A percentile compares a stretch with the other conserved stretches of the same genome.
Conservation (phyloP, 2,797 vertebrate genomes). For the Kryptolebias ocellatus region DNA sequence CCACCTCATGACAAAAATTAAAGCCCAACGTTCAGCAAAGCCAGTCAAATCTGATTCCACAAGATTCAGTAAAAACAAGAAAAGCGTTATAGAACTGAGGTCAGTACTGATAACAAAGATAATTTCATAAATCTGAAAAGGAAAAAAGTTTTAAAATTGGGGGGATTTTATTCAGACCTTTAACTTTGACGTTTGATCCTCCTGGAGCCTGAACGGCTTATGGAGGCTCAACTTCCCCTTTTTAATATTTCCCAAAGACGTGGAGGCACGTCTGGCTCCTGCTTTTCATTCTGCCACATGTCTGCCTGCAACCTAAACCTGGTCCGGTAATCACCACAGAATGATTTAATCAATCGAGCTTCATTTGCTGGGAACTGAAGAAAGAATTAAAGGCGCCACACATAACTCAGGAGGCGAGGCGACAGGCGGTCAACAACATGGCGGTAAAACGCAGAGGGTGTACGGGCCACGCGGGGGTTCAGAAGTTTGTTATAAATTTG, state of each 20-base stretch:
- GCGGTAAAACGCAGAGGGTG: constrained; percentile 28
- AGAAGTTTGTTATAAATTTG: constrained; percentile 5
- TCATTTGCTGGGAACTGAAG: neutral
- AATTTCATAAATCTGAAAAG: constrained; percentile 19
- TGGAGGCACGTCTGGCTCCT: constrained; percentile 13
- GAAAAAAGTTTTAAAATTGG: constrained; percentile 15
- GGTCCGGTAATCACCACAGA: constrained; percentile 15
- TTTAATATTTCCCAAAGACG: constrained; percentile 8
- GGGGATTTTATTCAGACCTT: constrained; percentile 24
- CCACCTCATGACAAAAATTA: neutral
- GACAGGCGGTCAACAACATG: constrained; percentile 7
- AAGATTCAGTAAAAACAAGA: constrained; percentile 5
- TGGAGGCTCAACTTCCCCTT: constrained; percentile 15
- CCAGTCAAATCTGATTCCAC: constrained; percentile 10
- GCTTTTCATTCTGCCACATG: neutral
- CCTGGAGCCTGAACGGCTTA: neutral
- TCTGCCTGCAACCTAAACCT: constrained; percentile 16
- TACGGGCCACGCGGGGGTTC: constrained; percentile 24
- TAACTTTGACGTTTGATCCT: constrained; percentile 14
- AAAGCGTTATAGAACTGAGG: constrained; percentile 25
- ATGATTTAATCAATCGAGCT: constrained; percentile 1
- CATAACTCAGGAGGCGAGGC: constrained; percentile 1
- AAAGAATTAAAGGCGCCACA: neutral
- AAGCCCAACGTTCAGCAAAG: constrained; percentile 1
- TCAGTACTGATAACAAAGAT: constrained; percentile 30